A percentile compares a stretch with the other conserved stretches of the same genome.
Conservation (phyloP, 2,888 invertebrate genomes). For the Neuroscelio doddi region DNA sequence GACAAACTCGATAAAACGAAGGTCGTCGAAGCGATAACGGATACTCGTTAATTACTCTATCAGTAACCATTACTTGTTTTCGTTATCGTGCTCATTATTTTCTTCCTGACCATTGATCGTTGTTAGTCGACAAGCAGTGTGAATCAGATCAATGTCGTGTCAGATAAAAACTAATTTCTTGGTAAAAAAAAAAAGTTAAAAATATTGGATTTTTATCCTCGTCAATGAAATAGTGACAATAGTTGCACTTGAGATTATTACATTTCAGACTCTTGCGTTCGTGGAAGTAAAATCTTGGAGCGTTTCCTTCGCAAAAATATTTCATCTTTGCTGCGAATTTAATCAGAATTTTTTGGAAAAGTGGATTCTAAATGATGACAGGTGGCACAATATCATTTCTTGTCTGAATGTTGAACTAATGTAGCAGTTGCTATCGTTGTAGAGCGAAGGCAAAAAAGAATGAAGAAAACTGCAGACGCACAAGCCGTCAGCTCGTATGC, state of each 20-base stretch:
- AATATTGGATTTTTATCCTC: no score
- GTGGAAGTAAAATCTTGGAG: no score
- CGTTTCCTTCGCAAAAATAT: constrained; percentile 9
- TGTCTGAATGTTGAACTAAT: constrained; percentile 30
- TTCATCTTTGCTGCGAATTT: background rate
- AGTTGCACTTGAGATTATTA: no score
- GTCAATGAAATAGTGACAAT: no score
- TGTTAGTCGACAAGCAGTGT: constrained; percentile 23
- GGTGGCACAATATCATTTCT: constrained; percentile 15
- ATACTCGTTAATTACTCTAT: constrained; percentile 35
- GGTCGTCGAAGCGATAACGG: constrained; percentile 21
- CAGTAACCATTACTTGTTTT: constrained; percentile 31
- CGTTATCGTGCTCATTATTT: constrained; percentile 37
- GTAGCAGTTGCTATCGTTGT: constrained; percentile 33
- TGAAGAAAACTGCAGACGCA: constrained; percentile 20
- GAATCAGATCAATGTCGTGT: constrained; percentile 15
- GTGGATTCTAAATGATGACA: constrained; percentile 7
- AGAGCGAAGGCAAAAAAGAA: constrained; percentile 34
- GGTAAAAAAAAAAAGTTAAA: constrained; percentile 10
- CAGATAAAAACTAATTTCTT: constrained; percentile 21
- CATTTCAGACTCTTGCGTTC: no score
- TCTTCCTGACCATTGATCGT: constrained; percentile 21
- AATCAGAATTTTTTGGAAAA: constrained; percentile 13
- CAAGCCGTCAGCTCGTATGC: constrained; percentile 49
- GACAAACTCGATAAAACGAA: constrained; percentile 10